Evolutionary conservation across 2,797 vertebrate genomes (phyloP).

Genomic region (Sparidentex hasta): DNA sequence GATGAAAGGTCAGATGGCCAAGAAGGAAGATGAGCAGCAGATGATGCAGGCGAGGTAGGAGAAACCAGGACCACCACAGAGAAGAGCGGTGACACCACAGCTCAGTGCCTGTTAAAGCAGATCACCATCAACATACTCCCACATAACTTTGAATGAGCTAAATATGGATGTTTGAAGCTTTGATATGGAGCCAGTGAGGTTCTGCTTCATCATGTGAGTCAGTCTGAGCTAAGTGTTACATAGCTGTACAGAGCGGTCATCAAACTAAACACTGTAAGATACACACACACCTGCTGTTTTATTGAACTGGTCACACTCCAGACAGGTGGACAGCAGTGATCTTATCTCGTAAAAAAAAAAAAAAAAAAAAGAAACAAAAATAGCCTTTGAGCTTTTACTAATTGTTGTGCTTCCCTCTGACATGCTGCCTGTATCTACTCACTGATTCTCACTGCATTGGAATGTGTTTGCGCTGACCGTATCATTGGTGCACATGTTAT

Average conservation of each 20-base stretch:
- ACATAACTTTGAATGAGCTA: slow-evolving; percentile 33
- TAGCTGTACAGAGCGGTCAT: slow-evolving; percentile 37
- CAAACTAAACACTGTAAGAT: neutral
- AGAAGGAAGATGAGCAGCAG: slow-evolving; percentile 98
- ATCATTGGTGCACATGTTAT: neutral
- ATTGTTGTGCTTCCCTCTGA: slow-evolving; percentile 14
- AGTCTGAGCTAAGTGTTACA: slow-evolving; percentile 52
- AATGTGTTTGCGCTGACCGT: slow-evolving; percentile 39
- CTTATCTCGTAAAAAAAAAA: slow-evolving; percentile 8
- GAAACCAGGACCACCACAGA: neutral
- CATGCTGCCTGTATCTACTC: slow-evolving; percentile 16
- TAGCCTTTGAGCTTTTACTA: slow-evolving; percentile 15
- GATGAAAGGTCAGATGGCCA: slow-evolving; percentile 92
- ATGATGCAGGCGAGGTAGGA: slow-evolving; percentile 85
- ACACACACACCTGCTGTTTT: slow-evolving; percentile 39
- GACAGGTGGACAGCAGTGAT: neutral
- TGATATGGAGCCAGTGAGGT: slow-evolving; percentile 28
- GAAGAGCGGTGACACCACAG: neutral
- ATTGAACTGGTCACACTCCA: slow-evolving; percentile 29
- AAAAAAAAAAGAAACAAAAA: slow-evolving; percentile 3
- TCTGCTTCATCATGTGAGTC: slow-evolving; percentile 42
- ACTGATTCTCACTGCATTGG: slow-evolving; percentile 35
- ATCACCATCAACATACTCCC: neutral
- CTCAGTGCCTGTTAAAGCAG: slow-evolving; percentile 3
- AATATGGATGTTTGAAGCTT: slow-evolving; percentile 21